phyloP scores from a whole-genome alignment of 2,797 vertebrate genomes.

The Dipus sagitta region DNA sequence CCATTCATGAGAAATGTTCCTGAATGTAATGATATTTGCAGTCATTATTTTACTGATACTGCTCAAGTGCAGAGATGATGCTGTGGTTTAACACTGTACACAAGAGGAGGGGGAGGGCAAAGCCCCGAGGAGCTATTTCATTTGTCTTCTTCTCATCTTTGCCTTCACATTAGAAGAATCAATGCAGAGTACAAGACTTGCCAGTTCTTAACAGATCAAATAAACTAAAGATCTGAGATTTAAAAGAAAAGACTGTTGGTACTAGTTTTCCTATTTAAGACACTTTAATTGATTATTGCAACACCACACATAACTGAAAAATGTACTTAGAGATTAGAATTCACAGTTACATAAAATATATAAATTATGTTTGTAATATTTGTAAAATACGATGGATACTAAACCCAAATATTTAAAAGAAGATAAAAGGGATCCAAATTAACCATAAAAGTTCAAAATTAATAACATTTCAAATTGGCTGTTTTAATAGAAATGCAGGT shows the following conservation, averaged over 20 bases:
- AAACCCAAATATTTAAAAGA: no score
- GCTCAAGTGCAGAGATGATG: not conserved
- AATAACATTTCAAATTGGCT: no score
- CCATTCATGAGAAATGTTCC: not conserved
- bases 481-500: no score
- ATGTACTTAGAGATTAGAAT: not conserved
- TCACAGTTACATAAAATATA: no score
- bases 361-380: no score
- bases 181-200: not conserved
- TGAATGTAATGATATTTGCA: no score
- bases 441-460: no score
- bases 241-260: not conserved
- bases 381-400: no score
- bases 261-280: not conserved
- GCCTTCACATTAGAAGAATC: not conserved
- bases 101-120: not conserved
- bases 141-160: not conserved
- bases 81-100: not conserved
- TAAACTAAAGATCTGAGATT: not conserved
- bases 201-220: not conserved
- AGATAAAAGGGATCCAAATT: no score
- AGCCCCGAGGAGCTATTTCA: not conserved
- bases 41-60: not conserved
- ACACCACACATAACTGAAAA: not conserved
- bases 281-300: not conserved